A percentile compares a stretch with the other conserved stretches of the same genome.
Conservation (phyloP, 2,113 vertebrate genomes). For the Megatriorchis doriae region DNA sequence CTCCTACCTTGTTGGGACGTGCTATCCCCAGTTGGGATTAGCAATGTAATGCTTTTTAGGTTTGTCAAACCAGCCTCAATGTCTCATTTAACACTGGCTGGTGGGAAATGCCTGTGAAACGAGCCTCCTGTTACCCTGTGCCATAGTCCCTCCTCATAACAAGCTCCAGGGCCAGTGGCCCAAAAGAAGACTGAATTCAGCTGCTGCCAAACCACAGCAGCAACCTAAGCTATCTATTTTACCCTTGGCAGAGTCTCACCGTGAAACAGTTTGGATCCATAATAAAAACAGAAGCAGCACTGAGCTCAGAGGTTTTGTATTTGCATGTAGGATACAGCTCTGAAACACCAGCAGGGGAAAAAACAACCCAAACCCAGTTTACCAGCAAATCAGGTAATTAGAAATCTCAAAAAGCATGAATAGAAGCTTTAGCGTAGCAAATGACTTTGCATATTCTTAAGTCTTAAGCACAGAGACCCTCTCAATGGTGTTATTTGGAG, state of each 20-base stretch:
- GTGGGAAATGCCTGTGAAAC: not conserved
- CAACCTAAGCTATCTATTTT: not conserved
- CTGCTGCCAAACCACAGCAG: conserved; percentile 11
- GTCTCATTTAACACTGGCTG: not conserved
- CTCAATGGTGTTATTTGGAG: not conserved
- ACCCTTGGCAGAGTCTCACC: not conserved
- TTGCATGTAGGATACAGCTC: not conserved
- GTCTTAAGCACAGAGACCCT: not conserved
- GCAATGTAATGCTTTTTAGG: not conserved
- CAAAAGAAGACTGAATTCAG: not conserved
- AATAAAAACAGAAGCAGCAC: not conserved
- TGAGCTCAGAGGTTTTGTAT: not conserved
- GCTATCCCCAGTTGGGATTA: not conserved
- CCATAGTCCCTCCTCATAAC: rapidly evolving
- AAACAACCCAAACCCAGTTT: not conserved
- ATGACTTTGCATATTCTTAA: not conserved
- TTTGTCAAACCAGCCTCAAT: not conserved
- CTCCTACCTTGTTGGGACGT: not conserved
- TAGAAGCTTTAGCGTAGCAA: not conserved
- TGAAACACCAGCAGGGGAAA: not conserved
- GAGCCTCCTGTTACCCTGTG: not conserved
- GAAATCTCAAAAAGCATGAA: not conserved
- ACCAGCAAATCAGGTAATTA: not conserved
- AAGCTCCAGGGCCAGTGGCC: not conserved
- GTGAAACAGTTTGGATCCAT: not conserved